Conservation (phyloP, 2,113 vertebrate genomes). For the Oncorhynchus kisutch region DNA sequence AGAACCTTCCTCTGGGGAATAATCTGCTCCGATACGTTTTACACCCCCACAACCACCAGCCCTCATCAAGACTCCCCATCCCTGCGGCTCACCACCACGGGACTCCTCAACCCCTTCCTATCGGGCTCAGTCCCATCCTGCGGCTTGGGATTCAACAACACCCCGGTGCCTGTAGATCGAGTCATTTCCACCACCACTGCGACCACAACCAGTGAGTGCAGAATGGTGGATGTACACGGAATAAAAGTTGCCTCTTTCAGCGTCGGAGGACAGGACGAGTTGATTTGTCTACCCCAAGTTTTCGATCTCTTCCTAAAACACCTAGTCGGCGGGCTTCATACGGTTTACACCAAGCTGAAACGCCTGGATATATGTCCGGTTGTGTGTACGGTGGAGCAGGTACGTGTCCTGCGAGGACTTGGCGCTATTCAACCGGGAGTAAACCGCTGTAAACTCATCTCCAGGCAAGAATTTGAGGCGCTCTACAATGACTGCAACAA, state of each 20-base stretch:
- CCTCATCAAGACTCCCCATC: conserved; percentile 58
- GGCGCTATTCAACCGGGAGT: conserved; percentile 96
- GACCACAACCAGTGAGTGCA: conserved; percentile 78
- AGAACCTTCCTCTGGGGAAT: conserved; percentile 69
- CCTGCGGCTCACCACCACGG: conserved; percentile 74
- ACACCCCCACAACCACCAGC: conserved; percentile 67
- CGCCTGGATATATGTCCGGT: conserved; percentile 90
- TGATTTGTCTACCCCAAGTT: conserved; percentile 93
- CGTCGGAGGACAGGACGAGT: conserved; percentile 85
- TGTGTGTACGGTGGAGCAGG: conserved; percentile 95
- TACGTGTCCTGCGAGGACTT: conserved; percentile 89
- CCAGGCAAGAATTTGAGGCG: conserved; percentile 89
- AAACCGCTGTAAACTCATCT: conserved; percentile 96
- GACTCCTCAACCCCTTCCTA: conserved; percentile 79
- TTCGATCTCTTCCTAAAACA: conserved; percentile 96
- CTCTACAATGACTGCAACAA: conserved; percentile 95
- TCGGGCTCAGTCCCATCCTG: conserved; percentile 50
- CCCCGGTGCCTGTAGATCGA: conserved; percentile 24
- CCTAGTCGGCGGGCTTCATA: conserved; percentile 93
- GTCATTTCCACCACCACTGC: conserved; percentile 6
- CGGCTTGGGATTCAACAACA: conserved; percentile 57
- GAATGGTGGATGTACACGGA: conserved; percentile 91
- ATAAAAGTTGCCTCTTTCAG: conserved; percentile 90
- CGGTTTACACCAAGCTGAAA: conserved; percentile 95
- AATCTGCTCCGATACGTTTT: conserved; percentile 78